These are phyloP conservation scores for Lepidostoma basale DNA, from an alignment of 1,140 invertebrate genomes.

Conservation along the genomic window DNA sequence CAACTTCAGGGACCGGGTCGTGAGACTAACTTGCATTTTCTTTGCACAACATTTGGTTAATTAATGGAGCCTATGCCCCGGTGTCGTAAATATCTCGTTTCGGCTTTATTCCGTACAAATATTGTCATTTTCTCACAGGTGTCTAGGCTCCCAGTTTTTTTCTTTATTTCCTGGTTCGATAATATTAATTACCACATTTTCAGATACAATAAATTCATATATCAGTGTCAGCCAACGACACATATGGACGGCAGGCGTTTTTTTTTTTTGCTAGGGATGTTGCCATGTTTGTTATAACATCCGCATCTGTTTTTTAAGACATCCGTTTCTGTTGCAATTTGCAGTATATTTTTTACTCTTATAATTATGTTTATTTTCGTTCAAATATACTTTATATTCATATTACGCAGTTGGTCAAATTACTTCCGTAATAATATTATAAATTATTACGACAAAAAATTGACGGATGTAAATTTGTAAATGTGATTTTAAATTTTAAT, in stretches of 20 bases:
- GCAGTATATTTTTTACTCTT: too few relatives aligned
- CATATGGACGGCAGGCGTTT: not conserved
- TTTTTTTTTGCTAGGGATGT: not conserved
- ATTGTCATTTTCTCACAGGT: constrained; percentile 15
- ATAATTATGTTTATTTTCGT: too few relatives aligned
- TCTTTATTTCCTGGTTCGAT: constrained; percentile 10
- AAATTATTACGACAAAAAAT: too few relatives aligned
- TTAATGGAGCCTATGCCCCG: not conserved
- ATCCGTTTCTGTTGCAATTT: too few relatives aligned
- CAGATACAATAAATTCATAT: constrained; percentile 21
- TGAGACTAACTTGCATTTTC: too few relatives aligned
- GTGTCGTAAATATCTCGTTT: constrained; percentile 3
- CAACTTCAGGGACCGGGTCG: not conserved
- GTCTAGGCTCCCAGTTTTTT: constrained; percentile 9
- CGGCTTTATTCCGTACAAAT: not conserved
- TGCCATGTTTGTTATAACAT: too few relatives aligned
- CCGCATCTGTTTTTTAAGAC: too few relatives aligned
- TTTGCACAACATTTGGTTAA: not conserved
- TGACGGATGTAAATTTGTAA: too few relatives aligned
- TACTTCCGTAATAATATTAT: too few relatives aligned
- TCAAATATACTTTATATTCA: too few relatives aligned
- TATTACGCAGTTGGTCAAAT: too few relatives aligned
- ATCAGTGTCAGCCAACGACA: constrained; percentile 2
- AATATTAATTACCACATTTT: not conserved
- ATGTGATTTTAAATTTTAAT: too few relatives aligned